Percentiles rank a stretch among this genome's conserved stretches.
Evolutionary conservation across 2,888 invertebrate species (phyloP).

Genomic region (Holacanthella duospinosa): DNA sequence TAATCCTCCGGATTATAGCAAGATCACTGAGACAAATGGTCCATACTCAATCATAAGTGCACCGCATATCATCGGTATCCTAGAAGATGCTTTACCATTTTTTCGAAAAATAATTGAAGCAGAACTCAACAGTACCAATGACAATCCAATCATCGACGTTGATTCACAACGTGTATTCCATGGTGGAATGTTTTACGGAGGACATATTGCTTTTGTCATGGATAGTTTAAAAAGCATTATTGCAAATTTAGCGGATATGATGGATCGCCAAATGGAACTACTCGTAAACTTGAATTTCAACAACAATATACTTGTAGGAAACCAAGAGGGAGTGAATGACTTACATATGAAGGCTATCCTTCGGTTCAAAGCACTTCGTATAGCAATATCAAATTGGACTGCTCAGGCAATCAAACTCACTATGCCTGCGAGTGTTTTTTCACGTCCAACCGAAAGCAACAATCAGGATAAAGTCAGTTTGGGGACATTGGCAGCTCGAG

Average conservation of each 20-base stretch:
- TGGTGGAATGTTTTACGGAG: slow-evolving; percentile 10
- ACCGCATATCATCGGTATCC: slow-evolving; percentile 11
- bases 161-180: slow-evolving; percentile 7
- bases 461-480: slow-evolving; percentile 13
- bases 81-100: slow-evolving; percentile 9
- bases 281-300: slow-evolving; percentile 6
- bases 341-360: background rate
- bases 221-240: slow-evolving; percentile 5
- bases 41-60: slow-evolving; percentile 11
- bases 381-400: slow-evolving; percentile 7
- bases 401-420: slow-evolving; percentile 11
- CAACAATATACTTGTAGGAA: slow-evolving; percentile 8
- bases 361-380: slow-evolving; percentile 11
- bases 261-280: slow-evolving; percentile 13
- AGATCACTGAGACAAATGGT: background rate
- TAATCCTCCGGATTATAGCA: background rate
- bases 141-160: slow-evolving; percentile 11
- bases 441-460: slow-evolving; percentile 11
- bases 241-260: slow-evolving; percentile 10
- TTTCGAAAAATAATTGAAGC: slow-evolving; percentile 7
- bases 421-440: slow-evolving; percentile 13
- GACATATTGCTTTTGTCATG: slow-evolving; percentile 11
- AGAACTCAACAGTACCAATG: slow-evolving; percentile 11
- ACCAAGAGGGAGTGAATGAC: background rate
- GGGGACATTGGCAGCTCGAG: slow-evolving; percentile 12